Evolutionary conservation across 1,140 invertebrate species (phyloP), one percentile per base, ranked within the genome.

Genomic region (Nylanderia fulva): DNA sequence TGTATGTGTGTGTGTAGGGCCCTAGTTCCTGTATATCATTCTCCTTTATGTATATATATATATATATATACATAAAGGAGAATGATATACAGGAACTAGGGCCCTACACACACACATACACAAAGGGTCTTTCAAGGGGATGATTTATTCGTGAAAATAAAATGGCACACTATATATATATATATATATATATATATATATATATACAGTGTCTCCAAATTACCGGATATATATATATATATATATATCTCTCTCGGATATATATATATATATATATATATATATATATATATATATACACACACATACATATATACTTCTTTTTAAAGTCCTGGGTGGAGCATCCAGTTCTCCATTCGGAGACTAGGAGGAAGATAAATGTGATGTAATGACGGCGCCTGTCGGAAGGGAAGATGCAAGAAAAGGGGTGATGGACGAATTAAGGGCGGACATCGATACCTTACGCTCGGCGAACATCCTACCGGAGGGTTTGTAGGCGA

Each of bases 401-500:
- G 72, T 54, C 60, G 33, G 48, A 56, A 77, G 36, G 74, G 24
- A 77, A 64, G 72, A 64, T 84, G 58, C 74, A 66, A 64, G 36
- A 76, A 66, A n/a, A 76, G 42, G 45, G 48, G 48, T 76, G 83
- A 84, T 66, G 36, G 80, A 77, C 71, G 83, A 77, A 84, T 77
- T 76, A 77, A 84, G 61, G 83, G 42, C 83, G 48, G 36, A 77
- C 71, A 77, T 61, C 80, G 56, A 84, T 84, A 84, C 58, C 48
- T 77, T 24, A 66, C 58, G 60, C 60, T 60, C 9, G 24, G 21
- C 58, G 56, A 75, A 66, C 48, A 77, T 84, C 48, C 71, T 60
- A 24, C 74, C 29, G 29, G 61, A n/a, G n/a, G 27, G 71, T 63
- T 84, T 52, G 80, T 42, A 45, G 64, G 66, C 64, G 77, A 82